Conservation (phyloP, 2,113 vertebrate genomes). For the Connochaetes taurinus region DNA sequence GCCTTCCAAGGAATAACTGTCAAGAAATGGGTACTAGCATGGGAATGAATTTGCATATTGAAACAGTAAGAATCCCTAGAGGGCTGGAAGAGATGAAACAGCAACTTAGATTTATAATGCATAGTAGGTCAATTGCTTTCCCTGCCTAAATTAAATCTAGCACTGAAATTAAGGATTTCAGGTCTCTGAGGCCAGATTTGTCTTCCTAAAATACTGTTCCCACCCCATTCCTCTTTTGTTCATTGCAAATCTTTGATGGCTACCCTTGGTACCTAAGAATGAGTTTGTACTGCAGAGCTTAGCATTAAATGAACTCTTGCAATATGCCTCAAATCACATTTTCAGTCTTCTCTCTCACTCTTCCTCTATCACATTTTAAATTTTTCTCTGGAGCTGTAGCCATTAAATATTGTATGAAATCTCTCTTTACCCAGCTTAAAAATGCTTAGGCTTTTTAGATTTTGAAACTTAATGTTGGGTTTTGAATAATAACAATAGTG, state of each 20-base stretch:
- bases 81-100: neutral
- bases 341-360: neutral
- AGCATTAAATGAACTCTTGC: neutral
- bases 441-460: neutral
- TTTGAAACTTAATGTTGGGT: neutral
- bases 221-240: neutral
- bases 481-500: neutral
- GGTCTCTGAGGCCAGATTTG: neutral
- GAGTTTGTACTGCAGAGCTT: neutral
- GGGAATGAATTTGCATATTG: neutral
- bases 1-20: neutral
- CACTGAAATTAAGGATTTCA: neutral
- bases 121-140: neutral
- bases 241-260: neutral
- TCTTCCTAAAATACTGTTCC: neutral
- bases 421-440: slow-evolving; percentile 17
- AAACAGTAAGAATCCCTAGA: neutral
- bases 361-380: neutral
- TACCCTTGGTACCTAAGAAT: neutral
- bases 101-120: neutral
- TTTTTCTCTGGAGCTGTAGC: neutral
- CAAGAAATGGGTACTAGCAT: neutral
- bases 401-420: neutral
- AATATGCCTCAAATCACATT: neutral
- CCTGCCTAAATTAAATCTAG: neutral